Evolutionary conservation across 2,888 invertebrate species (phyloP).

Genomic region (Arctia plantaginis): DNA sequence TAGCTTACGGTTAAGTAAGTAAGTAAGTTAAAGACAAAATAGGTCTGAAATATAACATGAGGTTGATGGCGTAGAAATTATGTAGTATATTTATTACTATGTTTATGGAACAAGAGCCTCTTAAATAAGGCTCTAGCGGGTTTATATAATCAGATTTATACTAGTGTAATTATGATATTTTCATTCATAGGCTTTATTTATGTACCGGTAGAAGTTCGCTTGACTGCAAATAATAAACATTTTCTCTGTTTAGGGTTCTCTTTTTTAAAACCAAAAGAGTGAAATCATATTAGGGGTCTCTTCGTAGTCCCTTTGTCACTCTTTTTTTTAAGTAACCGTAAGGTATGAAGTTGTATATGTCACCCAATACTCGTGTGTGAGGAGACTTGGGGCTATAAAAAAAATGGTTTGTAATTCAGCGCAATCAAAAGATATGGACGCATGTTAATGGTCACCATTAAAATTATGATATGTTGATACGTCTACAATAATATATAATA

Average conservation of each 20-base stretch:
- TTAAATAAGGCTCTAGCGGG: background rate
- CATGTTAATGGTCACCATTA: background rate
- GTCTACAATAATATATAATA: background rate
- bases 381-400: background rate
- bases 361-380: background rate
- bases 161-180: background rate
- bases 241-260: too few relatives aligned
- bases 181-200: background rate
- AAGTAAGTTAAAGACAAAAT: slow-evolving; percentile 1
- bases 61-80: background rate
- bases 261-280: too few relatives aligned
- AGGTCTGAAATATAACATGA: slow-evolving; percentile 2
- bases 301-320: too few relatives aligned
- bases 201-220: background rate
- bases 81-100: background rate
- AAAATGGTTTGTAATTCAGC: background rate
- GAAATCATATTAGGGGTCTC: too few relatives aligned
- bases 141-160: background rate
- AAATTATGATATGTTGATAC: background rate
- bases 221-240: background rate
- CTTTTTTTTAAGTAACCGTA: background rate
- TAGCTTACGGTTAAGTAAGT: background rate
- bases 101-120: background rate
- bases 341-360: background rate
- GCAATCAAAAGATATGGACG: background rate